Evolutionary conservation across 2,113 vertebrate genomes (phyloP).

Genomic region (Sander lucioperca): DNA sequence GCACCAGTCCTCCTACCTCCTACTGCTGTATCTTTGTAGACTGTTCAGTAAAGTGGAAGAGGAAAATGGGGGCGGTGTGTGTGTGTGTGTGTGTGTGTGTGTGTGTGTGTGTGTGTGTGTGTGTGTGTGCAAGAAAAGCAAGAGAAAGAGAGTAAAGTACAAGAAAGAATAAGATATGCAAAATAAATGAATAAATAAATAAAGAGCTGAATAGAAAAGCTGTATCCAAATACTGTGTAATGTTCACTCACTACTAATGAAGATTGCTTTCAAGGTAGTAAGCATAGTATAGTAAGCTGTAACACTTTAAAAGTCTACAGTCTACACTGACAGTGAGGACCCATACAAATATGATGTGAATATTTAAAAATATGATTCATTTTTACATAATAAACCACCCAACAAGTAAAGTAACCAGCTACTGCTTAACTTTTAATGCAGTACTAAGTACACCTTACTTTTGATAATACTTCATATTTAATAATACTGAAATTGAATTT

Average conservation of each 20-base stretch:
- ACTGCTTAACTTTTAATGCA: neutral
- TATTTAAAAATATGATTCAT: neutral
- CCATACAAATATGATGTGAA: neutral
- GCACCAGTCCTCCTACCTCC: constrained; percentile 66
- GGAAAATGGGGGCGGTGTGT: constrained; percentile 45
- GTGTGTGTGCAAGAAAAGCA: constrained; percentile 16
- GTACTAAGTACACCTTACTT: neutral
- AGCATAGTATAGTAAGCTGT: neutral
- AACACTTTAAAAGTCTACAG: neutral
- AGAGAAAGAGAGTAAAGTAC: constrained; percentile 8
- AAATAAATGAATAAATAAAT: neutral
- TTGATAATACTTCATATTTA: neutral
- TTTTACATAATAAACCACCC: neutral
- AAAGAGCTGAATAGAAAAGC: too few species aligned
- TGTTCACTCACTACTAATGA: neutral
- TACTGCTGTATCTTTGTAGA: constrained; percentile 64
- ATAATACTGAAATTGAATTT: neutral
- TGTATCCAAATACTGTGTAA: neutral
- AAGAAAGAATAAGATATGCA: neutral
- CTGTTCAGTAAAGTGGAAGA: constrained; percentile 69
- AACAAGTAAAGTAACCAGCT: neutral
- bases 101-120: constrained; percentile 35
- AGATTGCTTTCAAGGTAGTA: neutral
- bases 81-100: constrained; percentile 37
- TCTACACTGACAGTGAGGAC: neutral